Base-by-base conservation (phyloP, 2,888 invertebrate genomes). In the Mythimna lalbum region DNA sequence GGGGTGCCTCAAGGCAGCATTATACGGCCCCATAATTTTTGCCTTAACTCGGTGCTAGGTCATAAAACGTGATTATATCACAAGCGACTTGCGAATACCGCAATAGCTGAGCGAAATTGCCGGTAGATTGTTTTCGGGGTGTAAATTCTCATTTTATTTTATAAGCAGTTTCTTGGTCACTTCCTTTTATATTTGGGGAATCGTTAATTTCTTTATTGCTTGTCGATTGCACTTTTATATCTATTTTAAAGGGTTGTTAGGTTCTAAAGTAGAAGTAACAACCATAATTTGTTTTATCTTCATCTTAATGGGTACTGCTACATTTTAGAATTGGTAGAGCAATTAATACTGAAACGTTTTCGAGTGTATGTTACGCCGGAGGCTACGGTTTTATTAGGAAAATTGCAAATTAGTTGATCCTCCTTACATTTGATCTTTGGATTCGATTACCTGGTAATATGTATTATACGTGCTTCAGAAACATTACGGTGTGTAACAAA, bases 21-120 rank as follows among this genome's bases (percentile, higher is more conserved):
- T 92, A 88, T 89, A 91, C 87, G 88, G 91, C 89, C 88, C 93
- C 95, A 95, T 95, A 94, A 96, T 94, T 96, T 95, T 95, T 94
- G 93, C 92, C 90, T 91, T 93, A 94, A 94, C 95, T 94, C 94
- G 91, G 95, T 95, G 95, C 93, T 93, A 95, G 93, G 92, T 93
- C 93, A 95, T 96, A 96, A 96, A 95, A 91, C 89, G 92, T 89
- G 96, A 95, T 96, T 91, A 93, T 94, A 95, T 96, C 95, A 93
- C 81, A 87, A 93, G 92, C 89, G 91, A 92, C 93, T 93, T 89
- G 94, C 90, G 93, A 94, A 94, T 94, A 90, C 92, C 90, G 88
- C 90, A 90, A 89, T 91, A 90, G 90, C 90, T 91, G 89, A 89
- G 91, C 92, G 91, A 94, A 94, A 93, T 91, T 91, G 90, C 87